Conservation (phyloP, 2,113 vertebrate genomes). For the Calyptomena viridis region DNA sequence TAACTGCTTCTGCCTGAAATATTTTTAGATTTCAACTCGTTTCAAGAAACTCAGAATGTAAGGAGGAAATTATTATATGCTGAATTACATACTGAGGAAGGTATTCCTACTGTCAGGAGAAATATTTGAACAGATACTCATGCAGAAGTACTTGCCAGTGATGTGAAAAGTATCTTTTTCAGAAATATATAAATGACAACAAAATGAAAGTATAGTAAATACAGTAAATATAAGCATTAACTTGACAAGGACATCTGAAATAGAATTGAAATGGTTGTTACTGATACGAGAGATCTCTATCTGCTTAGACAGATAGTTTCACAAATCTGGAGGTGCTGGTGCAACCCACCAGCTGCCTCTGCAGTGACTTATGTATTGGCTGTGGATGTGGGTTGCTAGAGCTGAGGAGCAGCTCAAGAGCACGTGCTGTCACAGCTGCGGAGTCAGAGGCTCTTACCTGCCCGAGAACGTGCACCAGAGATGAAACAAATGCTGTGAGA, state of each 20-base stretch:
- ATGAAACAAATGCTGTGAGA: background rate
- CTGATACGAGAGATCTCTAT: background rate
- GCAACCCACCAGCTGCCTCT: background rate
- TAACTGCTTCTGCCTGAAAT: conserved; percentile 76
- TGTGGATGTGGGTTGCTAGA: background rate
- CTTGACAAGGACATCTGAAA: background rate
- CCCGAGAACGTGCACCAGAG: background rate
- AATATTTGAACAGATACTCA: conserved; percentile 15
- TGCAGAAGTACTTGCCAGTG: background rate
- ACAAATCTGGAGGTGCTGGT: background rate
- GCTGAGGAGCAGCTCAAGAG: background rate
- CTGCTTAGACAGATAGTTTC: background rate
- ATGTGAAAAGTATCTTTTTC: background rate
- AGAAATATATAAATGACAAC: background rate
- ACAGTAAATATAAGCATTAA: background rate
- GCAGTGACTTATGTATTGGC: background rate
- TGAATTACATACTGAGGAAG: conserved; percentile 34
- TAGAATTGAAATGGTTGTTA: background rate
- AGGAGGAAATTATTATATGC: conserved; percentile 59
- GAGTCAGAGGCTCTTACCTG: background rate
- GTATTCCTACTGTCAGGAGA: background rate
- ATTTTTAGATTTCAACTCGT: conserved; percentile 75
- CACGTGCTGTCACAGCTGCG: background rate
- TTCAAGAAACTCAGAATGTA: conserved; percentile 65
- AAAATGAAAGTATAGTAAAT: background rate